Base-by-base conservation (phyloP, 2,797 vertebrate genomes). In the Microctenopoma steveboyesi region DNA sequence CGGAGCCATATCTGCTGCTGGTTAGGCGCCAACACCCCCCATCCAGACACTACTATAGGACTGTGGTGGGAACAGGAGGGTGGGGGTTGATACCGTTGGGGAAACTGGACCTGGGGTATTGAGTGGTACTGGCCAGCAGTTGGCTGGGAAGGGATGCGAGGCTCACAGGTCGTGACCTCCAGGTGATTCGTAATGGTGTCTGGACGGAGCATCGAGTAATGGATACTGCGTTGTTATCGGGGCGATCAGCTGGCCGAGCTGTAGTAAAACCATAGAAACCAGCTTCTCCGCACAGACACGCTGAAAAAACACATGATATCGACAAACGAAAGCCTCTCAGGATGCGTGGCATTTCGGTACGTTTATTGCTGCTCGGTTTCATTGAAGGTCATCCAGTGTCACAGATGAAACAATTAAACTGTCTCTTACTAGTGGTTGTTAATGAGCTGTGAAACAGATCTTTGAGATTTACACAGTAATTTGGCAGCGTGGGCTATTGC, bases 1-100 rank as follows among this genome's bases (percentile, higher is more conserved):
- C 66, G 83, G 90, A 91, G 87, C 86, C 88, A 94, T 94, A 96
- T 95, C 94, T 95, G 95, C 90, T 93, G 90, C 91, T 88, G 89
- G 86, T 96, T 95, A 95, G 89, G 86, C 86, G 91, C 89, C 94
- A 92, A 92, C 85, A 81, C 68, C 69, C 69, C 73, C 28, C 33
- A 65, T 86, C 87, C 92, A 86, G 87, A 90, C 87, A 77, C 79
- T 60, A 78, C 83, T 80, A 80, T 79, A 81, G 82, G 79, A 83
- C 64, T 62, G 65, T 46, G 62, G 65, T 65, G 66, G 79, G 71
- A 76, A 72, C 48, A 57, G 22, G 64, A 62, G 74, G 65, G 53
- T 65, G 82, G 64, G 77, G 50, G 35, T 60, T 69, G 83, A 83
- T 87, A 79, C 74, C 39, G 63, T 82, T 57, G 79, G 81, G 74